These are phyloP conservation scores for Drosophila sulfurigaster DNA, from an alignment of 1,140 invertebrate species.

Conservation along the genomic window DNA sequence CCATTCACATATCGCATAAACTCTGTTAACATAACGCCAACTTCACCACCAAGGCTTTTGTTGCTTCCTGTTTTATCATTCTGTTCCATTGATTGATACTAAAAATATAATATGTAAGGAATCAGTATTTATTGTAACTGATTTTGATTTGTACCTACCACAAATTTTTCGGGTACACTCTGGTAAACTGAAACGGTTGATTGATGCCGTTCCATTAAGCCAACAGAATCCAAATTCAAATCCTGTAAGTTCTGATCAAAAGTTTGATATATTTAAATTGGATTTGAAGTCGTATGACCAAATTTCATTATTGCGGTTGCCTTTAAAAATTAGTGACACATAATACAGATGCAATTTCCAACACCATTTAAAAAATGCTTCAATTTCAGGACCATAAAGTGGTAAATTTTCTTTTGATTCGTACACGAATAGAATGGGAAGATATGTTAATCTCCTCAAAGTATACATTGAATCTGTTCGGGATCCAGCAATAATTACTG, in stretches of 20 bases:
- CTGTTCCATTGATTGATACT: conserved; percentile 15
- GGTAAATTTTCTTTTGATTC: neutral
- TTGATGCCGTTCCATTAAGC: neutral
- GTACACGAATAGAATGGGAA: neutral
- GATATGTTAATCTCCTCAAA: neutral
- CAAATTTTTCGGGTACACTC: neutral
- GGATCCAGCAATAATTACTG: conserved; percentile 6
- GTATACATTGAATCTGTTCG: neutral
- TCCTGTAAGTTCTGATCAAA: neutral
- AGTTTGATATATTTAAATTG: neutral
- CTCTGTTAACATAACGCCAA: neutral
- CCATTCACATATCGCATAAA: neutral
- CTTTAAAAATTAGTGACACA: neutral
- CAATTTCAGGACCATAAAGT: no score
- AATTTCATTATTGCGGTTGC: neutral
- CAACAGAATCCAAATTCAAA: neutral
- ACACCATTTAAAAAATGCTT: conserved; percentile 11
- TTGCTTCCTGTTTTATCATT: neutral
- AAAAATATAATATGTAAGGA: neutral
- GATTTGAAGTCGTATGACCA: neutral
- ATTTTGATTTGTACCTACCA: conserved; percentile 16
- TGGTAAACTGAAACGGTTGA: neutral
- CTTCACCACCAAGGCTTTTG: conserved; percentile 11
- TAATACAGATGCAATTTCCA: neutral
- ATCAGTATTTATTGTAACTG: neutral